Percentiles rank a stretch among this genome's conserved stretches.
These are phyloP conservation scores for Andrena bucephala DNA, from an alignment of 2,888 invertebrate genomes.

Conservation along the genomic window DNA sequence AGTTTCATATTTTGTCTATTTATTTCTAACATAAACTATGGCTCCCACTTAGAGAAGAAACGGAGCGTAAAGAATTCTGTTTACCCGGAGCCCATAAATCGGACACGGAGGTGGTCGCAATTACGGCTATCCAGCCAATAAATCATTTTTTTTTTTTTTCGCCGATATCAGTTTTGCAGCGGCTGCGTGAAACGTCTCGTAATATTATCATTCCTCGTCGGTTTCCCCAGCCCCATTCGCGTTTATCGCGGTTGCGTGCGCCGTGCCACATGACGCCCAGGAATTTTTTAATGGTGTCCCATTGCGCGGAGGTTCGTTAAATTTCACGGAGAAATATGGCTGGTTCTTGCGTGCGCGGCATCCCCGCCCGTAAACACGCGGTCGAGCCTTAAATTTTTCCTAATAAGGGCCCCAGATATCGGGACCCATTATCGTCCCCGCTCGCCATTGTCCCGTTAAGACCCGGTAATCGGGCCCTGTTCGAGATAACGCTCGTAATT, in stretches of 20 bases:
- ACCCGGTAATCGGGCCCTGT: constrained; percentile 40
- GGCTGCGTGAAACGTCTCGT: constrained; percentile 53
- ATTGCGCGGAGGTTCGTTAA: constrained; percentile 74
- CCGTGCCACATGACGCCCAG: constrained; percentile 74
- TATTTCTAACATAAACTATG: background rate
- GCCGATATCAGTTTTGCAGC: constrained; percentile 34
- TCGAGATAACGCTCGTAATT: constrained; percentile 54
- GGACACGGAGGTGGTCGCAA: background rate
- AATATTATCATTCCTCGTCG: constrained; percentile 55
- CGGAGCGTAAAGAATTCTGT: background rate
- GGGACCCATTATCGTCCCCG: constrained; percentile 46
- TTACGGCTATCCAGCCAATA: constrained; percentile 8
- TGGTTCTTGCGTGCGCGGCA: constrained; percentile 28
- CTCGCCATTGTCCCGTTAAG: constrained; percentile 53
- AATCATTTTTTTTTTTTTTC: constrained; percentile 13
- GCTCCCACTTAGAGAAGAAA: background rate
- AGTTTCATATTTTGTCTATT: no score
- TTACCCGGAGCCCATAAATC: constrained; percentile 8
- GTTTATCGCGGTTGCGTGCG: constrained; percentile 73
- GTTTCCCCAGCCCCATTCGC: constrained; percentile 24
- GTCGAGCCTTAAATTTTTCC: constrained; percentile 57
- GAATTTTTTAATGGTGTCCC: constrained; percentile 80
- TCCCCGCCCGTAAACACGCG: constrained; percentile 53
- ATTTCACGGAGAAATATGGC: constrained; percentile 72
- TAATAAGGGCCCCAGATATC: constrained; percentile 55